These are phyloP conservation scores for Melolontha melolontha DNA, from an alignment of 2,888 invertebrate species.

Conservation along the genomic window DNA sequence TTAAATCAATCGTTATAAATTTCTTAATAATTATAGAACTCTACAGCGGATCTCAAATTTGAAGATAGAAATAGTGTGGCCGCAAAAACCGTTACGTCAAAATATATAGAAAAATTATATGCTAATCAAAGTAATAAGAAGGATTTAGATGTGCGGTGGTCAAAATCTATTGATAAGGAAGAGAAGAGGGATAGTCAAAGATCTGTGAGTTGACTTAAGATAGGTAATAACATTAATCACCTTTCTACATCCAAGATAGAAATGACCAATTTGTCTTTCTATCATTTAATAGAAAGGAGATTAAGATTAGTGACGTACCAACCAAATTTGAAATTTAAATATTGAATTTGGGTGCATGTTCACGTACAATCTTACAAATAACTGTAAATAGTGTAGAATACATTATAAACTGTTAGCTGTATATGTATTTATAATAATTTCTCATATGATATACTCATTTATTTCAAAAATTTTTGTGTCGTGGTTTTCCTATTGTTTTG, in stretches of 20 bases:
- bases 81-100: constrained; percentile 57
- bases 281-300: constrained; percentile 46
- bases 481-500: too few species aligned
- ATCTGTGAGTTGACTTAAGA: constrained; percentile 40
- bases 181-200: constrained; percentile 53
- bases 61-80: constrained; percentile 38
- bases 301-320: constrained; percentile 41
- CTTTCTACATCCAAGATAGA: constrained; percentile 43
- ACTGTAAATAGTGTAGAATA: neutral
- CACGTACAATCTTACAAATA: constrained; percentile 18
- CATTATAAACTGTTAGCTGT: neutral
- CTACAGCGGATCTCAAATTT: constrained; percentile 40
- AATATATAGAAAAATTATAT: constrained; percentile 63
- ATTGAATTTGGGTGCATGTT: constrained; percentile 42
- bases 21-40: constrained; percentile 27
- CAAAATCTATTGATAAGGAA: constrained; percentile 42
- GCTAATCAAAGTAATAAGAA: constrained; percentile 52
- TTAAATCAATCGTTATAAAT: constrained; percentile 4
- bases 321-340: constrained; percentile 35
- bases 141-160: constrained; percentile 62
- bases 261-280: constrained; percentile 26
- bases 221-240: constrained; percentile 38
- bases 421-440: neutral
- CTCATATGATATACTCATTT: too few species aligned
- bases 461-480: too few species aligned